Evolutionary conservation across 2,888 invertebrate genomes (phyloP).

Genomic region (Alloplasta piceator): DNA sequence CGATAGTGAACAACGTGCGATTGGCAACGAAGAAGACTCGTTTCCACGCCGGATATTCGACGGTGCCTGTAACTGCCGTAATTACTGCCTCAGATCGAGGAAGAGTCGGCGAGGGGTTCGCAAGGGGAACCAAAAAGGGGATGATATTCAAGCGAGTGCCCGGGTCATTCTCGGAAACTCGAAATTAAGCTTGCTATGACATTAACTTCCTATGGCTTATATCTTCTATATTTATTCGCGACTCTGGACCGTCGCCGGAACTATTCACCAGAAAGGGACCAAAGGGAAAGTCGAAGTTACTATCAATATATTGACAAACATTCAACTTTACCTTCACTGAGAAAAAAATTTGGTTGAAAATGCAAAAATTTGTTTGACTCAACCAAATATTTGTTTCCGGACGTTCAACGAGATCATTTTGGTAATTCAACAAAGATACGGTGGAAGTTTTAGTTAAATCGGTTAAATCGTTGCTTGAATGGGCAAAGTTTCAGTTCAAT

Average conservation of each 20-base stretch:
- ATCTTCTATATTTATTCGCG: constrained; percentile 5
- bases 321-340: no score
- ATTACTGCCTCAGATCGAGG: constrained; percentile 52
- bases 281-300: constrained; percentile 2
- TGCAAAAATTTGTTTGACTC: no score
- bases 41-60: constrained; percentile 63
- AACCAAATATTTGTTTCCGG: no score
- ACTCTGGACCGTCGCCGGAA: no score
- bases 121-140: constrained; percentile 30
- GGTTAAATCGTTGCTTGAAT: no score
- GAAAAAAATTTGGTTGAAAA: no score
- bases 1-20: constrained; percentile 45
- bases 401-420: no score
- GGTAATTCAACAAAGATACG: no score
- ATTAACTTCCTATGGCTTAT: constrained; percentile 41
- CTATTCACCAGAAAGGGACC: neutral
- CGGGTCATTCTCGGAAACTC: constrained; percentile 48
- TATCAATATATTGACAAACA: neutral
- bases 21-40: constrained; percentile 52
- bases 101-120: neutral
- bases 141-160: constrained; percentile 58
- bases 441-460: no score
- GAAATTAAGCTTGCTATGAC: constrained; percentile 58
- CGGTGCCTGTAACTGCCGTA: constrained; percentile 58
- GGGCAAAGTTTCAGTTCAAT: no score